Evolutionary conservation across 2,797 vertebrate genomes (phyloP), one percentile per base, ranked within the genome.

Genomic region (Sebastes nivosus): DNA sequence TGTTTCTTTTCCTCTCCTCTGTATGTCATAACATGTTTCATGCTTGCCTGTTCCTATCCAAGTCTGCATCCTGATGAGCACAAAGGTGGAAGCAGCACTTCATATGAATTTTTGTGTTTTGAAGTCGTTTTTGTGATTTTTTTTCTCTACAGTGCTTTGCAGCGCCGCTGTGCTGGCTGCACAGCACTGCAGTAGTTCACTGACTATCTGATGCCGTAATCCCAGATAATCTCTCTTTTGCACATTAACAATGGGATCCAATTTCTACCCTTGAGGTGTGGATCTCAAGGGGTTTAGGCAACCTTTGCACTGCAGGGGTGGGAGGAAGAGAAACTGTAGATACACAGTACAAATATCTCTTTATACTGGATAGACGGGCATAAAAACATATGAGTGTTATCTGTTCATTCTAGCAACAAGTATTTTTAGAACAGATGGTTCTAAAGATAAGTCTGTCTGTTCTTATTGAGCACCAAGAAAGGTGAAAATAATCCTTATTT

Each of bases 161-260:
- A 27, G 18, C 1, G 1, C 3, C 2, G 12, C 67, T 38, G 36
- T 36, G 27, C 20, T 77, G 54, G 13, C 73, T 24, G 8, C 8
- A 24, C 30, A 25, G 16, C 64, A 30, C 14, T 70, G 55, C 29
- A 58, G 63, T 20, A 68, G 50, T 83, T 78, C 46, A 79, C 42
- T 67, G 57, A 46, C 10, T 72, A 83, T 77, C 69, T 54, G 58
- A 27, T 73, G 9, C n/a, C 6, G 14, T 87, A 74, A 87, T 86
- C 80, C 74, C 10, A 77, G 69, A 87, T 84, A 74, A 90, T 85
- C 80, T 79, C 30, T 72, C 58, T 59, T 85, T 86, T 77, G 60
- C 69, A 77, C 72, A 73, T 82, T 32, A 73, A 69, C 32, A 67
- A 66, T 29, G 54, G 75, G 60, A 87, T 88, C 76, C 64, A 71